phyloP scores from a whole-genome alignment of 2,113 vertebrate species.

The Labrus mixtus region DNA sequence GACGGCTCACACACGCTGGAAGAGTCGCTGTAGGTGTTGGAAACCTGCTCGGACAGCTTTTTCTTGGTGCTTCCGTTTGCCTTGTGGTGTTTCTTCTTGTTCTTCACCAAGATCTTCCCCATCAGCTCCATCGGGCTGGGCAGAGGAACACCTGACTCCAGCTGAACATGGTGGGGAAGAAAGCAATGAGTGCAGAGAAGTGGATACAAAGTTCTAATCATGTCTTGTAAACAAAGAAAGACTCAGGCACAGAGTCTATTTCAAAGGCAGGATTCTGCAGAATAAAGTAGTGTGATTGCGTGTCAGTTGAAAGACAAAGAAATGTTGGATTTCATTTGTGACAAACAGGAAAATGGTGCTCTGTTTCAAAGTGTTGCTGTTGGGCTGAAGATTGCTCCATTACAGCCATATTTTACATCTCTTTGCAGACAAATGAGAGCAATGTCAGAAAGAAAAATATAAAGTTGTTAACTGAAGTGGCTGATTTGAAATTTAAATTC shows the following conservation, averaged over 20 bases:
- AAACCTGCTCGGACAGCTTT: conserved; percentile 94
- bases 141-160: conserved; percentile 91
- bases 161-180: conserved; percentile 70
- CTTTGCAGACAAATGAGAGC: conserved; percentile 14
- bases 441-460: neutral
- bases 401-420: neutral
- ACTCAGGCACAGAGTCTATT: neutral
- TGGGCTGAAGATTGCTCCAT: neutral
- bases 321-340: neutral
- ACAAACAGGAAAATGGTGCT: neutral
- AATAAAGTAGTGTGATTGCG: neutral
- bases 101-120: conserved; percentile 98
- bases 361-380: neutral
- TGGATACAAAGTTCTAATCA: neutral
- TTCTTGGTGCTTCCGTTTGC: conserved; percentile 92
- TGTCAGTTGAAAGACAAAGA: neutral
- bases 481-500: conserved; percentile 24
- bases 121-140: conserved; percentile 96
- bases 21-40: conserved; percentile 93
- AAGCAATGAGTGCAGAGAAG: conserved; percentile 2
- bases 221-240: neutral
- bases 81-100: conserved; percentile 98
- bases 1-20: conserved; percentile 96
- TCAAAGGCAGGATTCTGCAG: neutral
- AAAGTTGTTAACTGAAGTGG: conserved; percentile 9